Evolutionary conservation across 2,888 invertebrate species (phyloP).

Genomic region (Polydrusus tereticollis): DNA sequence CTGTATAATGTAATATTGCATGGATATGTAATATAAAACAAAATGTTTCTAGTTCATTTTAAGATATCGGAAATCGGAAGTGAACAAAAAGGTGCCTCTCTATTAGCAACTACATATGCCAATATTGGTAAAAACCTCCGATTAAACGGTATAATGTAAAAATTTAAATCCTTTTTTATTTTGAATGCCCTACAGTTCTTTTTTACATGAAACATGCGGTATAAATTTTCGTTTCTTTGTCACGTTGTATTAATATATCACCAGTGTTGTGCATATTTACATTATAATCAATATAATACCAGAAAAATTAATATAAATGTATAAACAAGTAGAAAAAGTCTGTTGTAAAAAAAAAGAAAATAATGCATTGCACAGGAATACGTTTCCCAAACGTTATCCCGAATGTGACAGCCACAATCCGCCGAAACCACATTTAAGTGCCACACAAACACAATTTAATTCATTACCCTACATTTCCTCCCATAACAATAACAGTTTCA

Average conservation of each 20-base stretch:
- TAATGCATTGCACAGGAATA: slow-evolving; percentile 14
- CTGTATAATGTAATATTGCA: too few species aligned
- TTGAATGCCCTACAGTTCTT: too few species aligned
- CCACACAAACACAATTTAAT: slow-evolving; percentile 13
- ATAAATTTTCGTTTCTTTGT: too few species aligned
- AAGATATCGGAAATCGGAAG: too few species aligned
- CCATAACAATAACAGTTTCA: background rate
- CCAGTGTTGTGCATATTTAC: background rate
- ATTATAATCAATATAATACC: slow-evolving; percentile 21
- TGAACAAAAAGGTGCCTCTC: too few species aligned
- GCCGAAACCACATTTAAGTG: slow-evolving; percentile 16
- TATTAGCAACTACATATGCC: too few species aligned
- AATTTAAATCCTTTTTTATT: too few species aligned
- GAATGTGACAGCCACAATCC: background rate
- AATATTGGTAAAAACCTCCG: too few species aligned
- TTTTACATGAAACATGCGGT: too few species aligned
- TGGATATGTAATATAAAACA: too few species aligned
- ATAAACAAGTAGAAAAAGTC: slow-evolving; percentile 22
- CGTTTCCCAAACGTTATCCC: slow-evolving; percentile 1
- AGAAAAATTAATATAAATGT: slow-evolving; percentile 4
- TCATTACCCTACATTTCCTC: slow-evolving; percentile 8
- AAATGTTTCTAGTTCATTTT: too few species aligned
- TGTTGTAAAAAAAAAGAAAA: slow-evolving; percentile 9
- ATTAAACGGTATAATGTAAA: too few species aligned
- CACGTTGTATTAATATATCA: background rate